phyloP scores from a whole-genome alignment of 2,113 vertebrate species.

The Melanerpes aurifrons region DNA sequence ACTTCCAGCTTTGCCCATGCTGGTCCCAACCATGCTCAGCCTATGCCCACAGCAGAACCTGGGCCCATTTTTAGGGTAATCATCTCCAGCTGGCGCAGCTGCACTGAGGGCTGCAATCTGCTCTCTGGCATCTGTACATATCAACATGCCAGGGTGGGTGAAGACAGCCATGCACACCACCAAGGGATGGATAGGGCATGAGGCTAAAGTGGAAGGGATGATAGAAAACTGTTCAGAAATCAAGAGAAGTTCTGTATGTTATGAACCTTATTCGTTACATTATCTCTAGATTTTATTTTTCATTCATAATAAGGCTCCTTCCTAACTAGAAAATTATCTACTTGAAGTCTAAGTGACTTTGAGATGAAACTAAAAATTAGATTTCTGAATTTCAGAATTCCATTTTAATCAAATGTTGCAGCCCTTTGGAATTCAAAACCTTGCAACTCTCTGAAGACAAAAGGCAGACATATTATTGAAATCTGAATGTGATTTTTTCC shows the following conservation, averaged over 20 bases:
- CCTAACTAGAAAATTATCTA: slow-evolving; percentile 11
- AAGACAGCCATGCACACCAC: background rate
- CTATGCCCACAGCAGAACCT: background rate
- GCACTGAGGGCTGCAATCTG: rapidly evolving
- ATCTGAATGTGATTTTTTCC: slow-evolving; percentile 39
- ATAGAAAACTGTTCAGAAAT: background rate
- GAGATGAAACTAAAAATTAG: background rate
- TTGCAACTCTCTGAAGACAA: slow-evolving; percentile 11
- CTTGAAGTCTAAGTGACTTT: slow-evolving; percentile 2
- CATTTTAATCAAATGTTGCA: background rate
- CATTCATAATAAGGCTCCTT: background rate
- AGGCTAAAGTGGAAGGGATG: background rate
- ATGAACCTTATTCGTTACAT: background rate
- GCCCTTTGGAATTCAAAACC: background rate
- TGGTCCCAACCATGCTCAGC: background rate
- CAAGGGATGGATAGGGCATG: background rate
- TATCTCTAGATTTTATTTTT: background rate
- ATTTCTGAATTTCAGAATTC: slow-evolving; percentile 16
- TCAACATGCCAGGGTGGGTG: background rate
- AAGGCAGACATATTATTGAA: slow-evolving; percentile 31
- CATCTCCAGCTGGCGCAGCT: background rate
- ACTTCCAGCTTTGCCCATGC: background rate
- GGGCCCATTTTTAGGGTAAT: background rate
- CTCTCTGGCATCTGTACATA: background rate
- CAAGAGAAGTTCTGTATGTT: background rate